Percentiles rank a stretch among this genome's conserved stretches.
phyloP scores from a whole-genome alignment of 2,888 invertebrate genomes.

The Sesia bembeciformis region DNA sequence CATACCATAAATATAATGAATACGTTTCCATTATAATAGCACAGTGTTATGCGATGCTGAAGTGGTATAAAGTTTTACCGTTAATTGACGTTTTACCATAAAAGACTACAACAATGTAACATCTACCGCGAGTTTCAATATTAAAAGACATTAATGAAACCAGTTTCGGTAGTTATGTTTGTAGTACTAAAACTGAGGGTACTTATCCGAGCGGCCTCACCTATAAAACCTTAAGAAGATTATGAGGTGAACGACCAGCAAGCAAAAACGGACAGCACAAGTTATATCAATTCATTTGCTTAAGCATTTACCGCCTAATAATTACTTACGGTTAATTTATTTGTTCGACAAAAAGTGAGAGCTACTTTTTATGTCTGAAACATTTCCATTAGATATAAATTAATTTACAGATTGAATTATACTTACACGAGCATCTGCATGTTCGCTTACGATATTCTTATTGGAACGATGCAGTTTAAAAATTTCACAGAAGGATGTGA shows the following conservation, averaged over 20 bases:
- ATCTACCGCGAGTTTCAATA: neutral
- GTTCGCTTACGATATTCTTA: too few relatives aligned
- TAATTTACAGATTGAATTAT: too few relatives aligned
- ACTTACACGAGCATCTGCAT: too few relatives aligned
- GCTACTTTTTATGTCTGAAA: neutral
- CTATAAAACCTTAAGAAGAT: constrained; percentile 12
- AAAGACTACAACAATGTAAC: too few relatives aligned
- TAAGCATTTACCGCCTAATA: neutral
- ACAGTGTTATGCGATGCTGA: too few relatives aligned
- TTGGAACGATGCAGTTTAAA: too few relatives aligned
- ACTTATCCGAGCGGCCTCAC: constrained; percentile 1
- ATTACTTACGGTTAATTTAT: neutral
- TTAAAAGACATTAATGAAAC: neutral
- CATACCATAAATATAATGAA: too few relatives aligned
- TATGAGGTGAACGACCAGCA: constrained; percentile 14
- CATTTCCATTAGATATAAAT: too few relatives aligned
- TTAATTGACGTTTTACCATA: too few relatives aligned
- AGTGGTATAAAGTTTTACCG: too few relatives aligned
- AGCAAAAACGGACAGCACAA: constrained; percentile 2
- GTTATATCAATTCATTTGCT: neutral
- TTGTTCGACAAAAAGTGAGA: neutral
- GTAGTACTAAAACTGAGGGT: neutral
- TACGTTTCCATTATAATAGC: too few relatives aligned
- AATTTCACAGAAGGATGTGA: too few relatives aligned
- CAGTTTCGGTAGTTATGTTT: neutral